Base-by-base conservation (phyloP, 35 echinoderm and acorn worm species). In the Heliocidaris erythrogramma region DNA sequence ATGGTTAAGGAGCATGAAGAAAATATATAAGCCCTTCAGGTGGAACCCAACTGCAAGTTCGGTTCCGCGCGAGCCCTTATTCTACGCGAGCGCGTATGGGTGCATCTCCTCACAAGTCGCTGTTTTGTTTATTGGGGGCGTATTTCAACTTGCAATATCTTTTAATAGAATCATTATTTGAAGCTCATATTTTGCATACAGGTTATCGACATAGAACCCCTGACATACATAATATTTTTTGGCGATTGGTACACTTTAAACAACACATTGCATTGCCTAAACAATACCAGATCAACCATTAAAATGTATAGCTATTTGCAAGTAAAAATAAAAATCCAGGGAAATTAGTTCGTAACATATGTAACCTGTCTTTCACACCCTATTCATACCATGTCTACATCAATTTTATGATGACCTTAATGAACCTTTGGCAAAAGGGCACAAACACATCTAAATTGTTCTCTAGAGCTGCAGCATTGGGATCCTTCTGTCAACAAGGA, bases 401-500 rank as follows among this genome's bases (percentile, higher is more conserved):
- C 65, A 78, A 18, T 78, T 78, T 78, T 78, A 78, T n/a, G 65
- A 78, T 78, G 65, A 78, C 65, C 65, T 78, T 78, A 3, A n/a
- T 78, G 18, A 42, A 78, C 65, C 65, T 78, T 78, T 27, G 27
- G 18, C 65, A 78, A 78, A 16, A 78, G 65, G 65, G n/a, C 65
- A 78, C 65, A 78, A 78, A 78, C 65, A 78, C 52, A n/a, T 78
- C 65, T 78, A 29, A 78, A 24, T 78, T 78, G 65, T 78, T 78
- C 65, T 78, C 65, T 78, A 27, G 65, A 78, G 17, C 65, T 27
- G 65, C 18, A 78, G 65, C 21, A 24, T 78, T 78, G 65, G 65
- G 65, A 78, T 78, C 21, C n/a, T 78, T 78, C 65, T 78, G 65
- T 78, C 65, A 78, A 78, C 65, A 78, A 78, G 65, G 65, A 78